phyloP scores from a whole-genome alignment of 2,113 vertebrate genomes.

The Eublepharis macularius region DNA sequence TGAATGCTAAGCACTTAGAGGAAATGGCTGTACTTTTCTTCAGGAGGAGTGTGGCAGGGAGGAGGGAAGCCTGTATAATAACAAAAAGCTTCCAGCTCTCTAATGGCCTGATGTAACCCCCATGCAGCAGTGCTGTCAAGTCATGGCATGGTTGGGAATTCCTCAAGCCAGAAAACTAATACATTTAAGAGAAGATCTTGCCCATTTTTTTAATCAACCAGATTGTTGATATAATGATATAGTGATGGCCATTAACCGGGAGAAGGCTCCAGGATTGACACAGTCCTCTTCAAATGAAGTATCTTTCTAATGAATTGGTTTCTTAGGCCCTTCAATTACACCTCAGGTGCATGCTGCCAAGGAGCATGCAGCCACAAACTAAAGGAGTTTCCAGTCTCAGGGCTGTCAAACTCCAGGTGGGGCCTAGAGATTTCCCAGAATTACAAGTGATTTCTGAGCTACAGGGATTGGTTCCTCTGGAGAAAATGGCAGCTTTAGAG shows the following conservation, averaged over 20 bases:
- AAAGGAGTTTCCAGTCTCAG: not conserved
- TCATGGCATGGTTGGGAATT: not conserved
- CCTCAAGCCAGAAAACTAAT: not conserved
- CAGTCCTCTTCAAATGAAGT: not conserved
- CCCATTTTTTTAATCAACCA: not conserved
- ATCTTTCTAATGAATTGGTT: not conserved
- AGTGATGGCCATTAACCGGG: not conserved
- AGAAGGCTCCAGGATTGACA: not conserved
- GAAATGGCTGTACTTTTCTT: not conserved
- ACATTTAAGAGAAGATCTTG: slow-evolving; percentile 1
- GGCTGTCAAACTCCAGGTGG: too few relatives aligned
- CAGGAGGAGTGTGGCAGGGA: not conserved
- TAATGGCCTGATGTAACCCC: not conserved
- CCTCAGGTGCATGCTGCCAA: not conserved
- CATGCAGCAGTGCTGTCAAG: not conserved
- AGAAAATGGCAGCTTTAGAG: too few relatives aligned
- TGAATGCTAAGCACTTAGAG: not conserved
- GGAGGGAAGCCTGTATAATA: not conserved
- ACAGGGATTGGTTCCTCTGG: too few relatives aligned
- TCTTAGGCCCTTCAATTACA: not conserved
- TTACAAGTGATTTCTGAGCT: too few relatives aligned
- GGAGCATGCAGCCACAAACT: not conserved
- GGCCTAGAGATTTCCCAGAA: too few relatives aligned
- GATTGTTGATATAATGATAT: not conserved
- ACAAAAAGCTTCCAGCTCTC: not conserved